These are phyloP conservation scores for Megalops atlanticus DNA, from an alignment of 2,113 vertebrate species.

Conservation along the genomic window DNA sequence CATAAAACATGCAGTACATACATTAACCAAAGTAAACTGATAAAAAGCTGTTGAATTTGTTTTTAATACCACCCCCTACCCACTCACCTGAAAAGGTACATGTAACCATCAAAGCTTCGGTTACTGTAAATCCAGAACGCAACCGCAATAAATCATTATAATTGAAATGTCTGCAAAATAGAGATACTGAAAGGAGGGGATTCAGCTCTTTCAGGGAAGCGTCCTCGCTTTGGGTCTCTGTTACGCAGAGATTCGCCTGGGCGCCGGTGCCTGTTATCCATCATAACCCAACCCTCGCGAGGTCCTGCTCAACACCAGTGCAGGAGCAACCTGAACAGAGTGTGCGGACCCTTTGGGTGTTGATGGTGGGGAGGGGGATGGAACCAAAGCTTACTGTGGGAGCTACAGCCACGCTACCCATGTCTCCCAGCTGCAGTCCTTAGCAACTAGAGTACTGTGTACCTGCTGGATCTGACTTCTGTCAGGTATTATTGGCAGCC, in stretches of 20 bases:
- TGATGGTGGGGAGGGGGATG: too few relatives aligned
- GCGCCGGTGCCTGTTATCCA: not conserved
- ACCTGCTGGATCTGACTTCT: too few relatives aligned
- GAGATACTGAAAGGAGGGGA: not conserved
- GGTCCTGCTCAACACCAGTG: not conserved
- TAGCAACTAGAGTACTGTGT: too few relatives aligned
- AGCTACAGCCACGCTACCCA: too few relatives aligned
- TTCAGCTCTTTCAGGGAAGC: not conserved
- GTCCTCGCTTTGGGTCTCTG: not conserved
- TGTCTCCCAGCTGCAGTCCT: too few relatives aligned
- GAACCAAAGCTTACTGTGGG: too few relatives aligned
- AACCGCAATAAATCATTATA: conserved; percentile 25
- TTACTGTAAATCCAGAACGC: conserved; percentile 24
- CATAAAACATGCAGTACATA: too few relatives aligned
- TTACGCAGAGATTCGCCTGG: not conserved
- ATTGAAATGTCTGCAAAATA: conserved; percentile 16
- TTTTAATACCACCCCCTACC: not conserved
- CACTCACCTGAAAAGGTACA: not conserved
- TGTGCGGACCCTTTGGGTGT: too few relatives aligned
- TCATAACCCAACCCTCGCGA: not conserved
- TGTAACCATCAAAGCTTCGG: not conserved
- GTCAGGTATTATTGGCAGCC: too few relatives aligned
- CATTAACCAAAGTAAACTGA: too few relatives aligned
- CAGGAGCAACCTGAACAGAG: not conserved
- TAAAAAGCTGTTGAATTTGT: too few relatives aligned